phyloP scores from a whole-genome alignment of 1,140 invertebrate species.

The Micrasema minimum region DNA sequence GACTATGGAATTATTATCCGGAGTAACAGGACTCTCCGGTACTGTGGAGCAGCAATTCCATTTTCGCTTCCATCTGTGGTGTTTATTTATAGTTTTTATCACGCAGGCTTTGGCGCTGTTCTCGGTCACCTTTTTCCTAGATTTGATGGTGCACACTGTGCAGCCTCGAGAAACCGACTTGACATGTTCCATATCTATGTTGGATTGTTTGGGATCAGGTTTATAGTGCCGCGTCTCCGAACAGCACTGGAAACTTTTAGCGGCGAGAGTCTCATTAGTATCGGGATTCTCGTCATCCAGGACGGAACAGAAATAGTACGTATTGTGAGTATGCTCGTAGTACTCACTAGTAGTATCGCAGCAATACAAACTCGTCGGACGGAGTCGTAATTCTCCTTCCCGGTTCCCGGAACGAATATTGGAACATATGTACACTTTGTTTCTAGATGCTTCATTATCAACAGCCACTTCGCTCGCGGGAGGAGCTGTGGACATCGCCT shows the following conservation, averaged over 20 bases:
- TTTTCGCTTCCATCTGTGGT: conserved; percentile 62
- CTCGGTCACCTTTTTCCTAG: conserved; percentile 38
- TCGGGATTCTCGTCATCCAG: conserved; percentile 57
- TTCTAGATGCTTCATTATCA: conserved; percentile 38
- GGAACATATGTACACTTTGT: conserved; percentile 49
- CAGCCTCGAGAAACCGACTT: conserved; percentile 59
- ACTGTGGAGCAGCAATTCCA: conserved; percentile 69
- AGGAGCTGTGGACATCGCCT: conserved; percentile 34
- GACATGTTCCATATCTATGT: conserved; percentile 43
- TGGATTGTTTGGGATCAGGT: conserved; percentile 38
- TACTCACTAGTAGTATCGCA: conserved; percentile 49
- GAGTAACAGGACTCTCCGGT: conserved; percentile 68
- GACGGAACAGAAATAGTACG: conserved; percentile 59
- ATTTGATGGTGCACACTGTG: conserved; percentile 56
- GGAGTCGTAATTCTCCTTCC: conserved; percentile 54
- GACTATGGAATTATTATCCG: conserved; percentile 51
- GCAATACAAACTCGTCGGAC: conserved; percentile 58
- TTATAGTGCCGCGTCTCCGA: conserved; percentile 44
- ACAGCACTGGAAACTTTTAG: conserved; percentile 51
- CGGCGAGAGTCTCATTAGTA: conserved; percentile 54
- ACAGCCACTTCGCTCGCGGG: conserved; percentile 30
- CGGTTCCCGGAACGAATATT: conserved; percentile 43
- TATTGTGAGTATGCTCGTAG: conserved; percentile 57
- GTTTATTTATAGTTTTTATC: conserved; percentile 58
- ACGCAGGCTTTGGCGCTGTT: conserved; percentile 52